phyloP scores from a whole-genome alignment of 1,140 invertebrate species.

The Drosophila ogumai region DNA sequence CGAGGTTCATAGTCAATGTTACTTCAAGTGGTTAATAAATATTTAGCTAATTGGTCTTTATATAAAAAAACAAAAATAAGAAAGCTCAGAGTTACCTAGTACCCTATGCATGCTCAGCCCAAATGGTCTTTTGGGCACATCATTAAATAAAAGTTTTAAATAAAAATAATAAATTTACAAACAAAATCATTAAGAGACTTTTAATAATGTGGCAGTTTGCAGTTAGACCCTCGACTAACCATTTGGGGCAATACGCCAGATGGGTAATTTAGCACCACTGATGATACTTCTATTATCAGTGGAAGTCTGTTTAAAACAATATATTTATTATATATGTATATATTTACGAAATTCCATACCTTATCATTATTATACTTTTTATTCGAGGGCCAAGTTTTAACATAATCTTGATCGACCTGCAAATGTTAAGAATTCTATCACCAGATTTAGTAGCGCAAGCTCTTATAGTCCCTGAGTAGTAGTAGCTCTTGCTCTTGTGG shows the following conservation, averaged over 20 bases:
- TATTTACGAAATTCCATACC: not conserved
- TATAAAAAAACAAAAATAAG: too few species aligned
- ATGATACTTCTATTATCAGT: too few species aligned
- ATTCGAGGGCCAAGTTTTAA: not conserved
- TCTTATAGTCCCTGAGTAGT: not conserved
- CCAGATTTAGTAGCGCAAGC: not conserved
- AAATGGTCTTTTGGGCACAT: too few species aligned
- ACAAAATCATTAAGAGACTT: not conserved
- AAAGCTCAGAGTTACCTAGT: not conserved
- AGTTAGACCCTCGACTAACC: not conserved
- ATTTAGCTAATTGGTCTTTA: constrained; percentile 1
- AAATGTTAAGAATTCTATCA: not conserved
- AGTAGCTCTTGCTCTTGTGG: not conserved
- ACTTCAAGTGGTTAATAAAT: not conserved
- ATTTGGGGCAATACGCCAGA: not conserved
- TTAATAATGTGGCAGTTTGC: not conserved
- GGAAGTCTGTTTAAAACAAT: not conserved
- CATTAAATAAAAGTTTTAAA: not conserved
- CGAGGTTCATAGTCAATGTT: constrained; percentile 4
- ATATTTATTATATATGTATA: not conserved
- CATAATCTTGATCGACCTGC: not conserved
- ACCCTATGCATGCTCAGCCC: too few species aligned
- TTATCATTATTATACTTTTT: not conserved
- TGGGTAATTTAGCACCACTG: not conserved
- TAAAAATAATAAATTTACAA: not conserved